These are phyloP conservation scores for Leptinotarsa lineolata DNA, from an alignment of 1,140 invertebrate genomes.

Conservation along the genomic window DNA sequence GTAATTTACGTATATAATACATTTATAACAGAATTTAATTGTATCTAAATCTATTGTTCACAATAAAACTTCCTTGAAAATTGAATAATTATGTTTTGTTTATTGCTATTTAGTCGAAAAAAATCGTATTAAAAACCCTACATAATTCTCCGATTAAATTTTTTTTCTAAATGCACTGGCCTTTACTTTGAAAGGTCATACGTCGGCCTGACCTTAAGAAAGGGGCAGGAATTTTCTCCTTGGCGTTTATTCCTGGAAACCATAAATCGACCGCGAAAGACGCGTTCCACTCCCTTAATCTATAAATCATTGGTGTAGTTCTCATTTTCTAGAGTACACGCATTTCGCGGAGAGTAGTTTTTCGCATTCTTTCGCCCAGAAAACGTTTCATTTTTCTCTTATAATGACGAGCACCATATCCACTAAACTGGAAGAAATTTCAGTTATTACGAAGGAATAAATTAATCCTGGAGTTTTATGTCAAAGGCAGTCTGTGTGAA, in stretches of 20 bases:
- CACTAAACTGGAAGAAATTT: neutral
- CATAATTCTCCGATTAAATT: no score
- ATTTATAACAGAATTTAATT: no score
- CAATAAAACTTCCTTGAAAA: no score
- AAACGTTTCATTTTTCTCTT: neutral
- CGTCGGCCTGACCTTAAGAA: neutral
- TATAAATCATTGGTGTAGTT: neutral
- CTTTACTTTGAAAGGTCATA: neutral
- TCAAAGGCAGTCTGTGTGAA: no score
- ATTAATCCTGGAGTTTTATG: no score
- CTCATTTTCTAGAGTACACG: slow-evolving; percentile 2
- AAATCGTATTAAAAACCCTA: no score
- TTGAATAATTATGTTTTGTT: no score
- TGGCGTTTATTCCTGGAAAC: neutral
- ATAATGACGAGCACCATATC: neutral
- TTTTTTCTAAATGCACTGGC: no score
- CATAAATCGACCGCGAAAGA: slow-evolving; percentile 7
- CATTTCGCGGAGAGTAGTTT: neutral
- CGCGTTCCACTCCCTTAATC: neutral
- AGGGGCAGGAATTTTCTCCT: neutral
- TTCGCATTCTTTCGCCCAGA: neutral
- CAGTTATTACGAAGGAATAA: neutral
- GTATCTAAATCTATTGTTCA: no score
- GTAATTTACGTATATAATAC: no score
- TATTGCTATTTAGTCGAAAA: no score